Percentiles rank a stretch among this genome's conserved stretches.
phyloP scores from a whole-genome alignment of 2,797 vertebrate species.

The Nannoperca australis region DNA sequence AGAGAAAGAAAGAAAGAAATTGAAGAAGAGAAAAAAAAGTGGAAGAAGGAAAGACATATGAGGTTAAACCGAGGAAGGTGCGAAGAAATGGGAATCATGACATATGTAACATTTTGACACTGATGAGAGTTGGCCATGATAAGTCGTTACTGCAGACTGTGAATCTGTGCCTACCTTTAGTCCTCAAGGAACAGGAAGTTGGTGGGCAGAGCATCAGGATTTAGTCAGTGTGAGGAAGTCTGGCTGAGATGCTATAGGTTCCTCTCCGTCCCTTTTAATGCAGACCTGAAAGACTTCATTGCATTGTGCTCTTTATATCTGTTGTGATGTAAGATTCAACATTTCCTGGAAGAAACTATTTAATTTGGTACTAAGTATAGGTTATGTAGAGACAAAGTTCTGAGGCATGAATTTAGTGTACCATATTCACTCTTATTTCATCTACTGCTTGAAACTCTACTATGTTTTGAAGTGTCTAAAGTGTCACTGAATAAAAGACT shows the following conservation, averaged over 20 bases:
- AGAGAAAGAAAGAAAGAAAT: background rate
- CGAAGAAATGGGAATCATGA: conserved; percentile 7
- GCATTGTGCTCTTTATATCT: background rate
- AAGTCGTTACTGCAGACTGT: conserved; percentile 14
- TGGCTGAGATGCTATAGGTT: background rate
- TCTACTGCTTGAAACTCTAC: background rate
- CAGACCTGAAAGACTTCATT: background rate
- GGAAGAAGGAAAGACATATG: background rate
- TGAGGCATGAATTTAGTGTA: background rate
- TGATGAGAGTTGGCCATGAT: conserved; percentile 17
- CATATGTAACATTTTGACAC: conserved; percentile 34
- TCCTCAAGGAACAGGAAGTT: conserved; percentile 18
- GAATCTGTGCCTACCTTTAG: conserved; percentile 12
- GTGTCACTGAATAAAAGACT: background rate
- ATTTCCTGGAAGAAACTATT: no score
- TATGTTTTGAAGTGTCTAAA: background rate
- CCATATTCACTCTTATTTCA: background rate
- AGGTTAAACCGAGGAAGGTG: background rate
- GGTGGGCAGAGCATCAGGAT: conserved; percentile 20
- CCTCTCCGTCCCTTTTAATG: background rate
- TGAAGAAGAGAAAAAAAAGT: background rate
- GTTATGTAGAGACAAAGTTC: background rate
- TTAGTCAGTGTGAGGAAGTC: conserved; percentile 25
- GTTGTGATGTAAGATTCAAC: background rate
- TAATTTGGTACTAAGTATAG: background rate